Evolutionary conservation across 2,797 vertebrate genomes (phyloP).

Genomic region (Lepus townsendii): DNA sequence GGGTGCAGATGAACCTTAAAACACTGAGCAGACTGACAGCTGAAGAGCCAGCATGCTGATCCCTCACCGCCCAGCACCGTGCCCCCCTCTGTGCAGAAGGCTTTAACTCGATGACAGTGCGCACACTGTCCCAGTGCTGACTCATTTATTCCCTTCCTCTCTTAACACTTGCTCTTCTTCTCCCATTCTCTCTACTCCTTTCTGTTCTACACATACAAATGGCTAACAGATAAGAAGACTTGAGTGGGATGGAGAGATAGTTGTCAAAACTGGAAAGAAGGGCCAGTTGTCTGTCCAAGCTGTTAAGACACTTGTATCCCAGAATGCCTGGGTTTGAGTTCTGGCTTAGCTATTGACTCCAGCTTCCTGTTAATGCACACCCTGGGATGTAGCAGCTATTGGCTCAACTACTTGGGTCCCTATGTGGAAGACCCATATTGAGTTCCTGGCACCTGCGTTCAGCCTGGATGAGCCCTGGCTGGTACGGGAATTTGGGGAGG

Average conservation of each 20-base stretch:
- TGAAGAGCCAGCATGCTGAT: not conserved
- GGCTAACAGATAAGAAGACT: not conserved
- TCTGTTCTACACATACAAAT: not conserved
- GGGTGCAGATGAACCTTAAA: not conserved
- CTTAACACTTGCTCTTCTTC: not conserved
- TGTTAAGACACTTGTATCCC: too few species aligned
- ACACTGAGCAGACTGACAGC: not conserved
- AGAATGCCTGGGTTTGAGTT: too few species aligned
- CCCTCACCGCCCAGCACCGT: not conserved
- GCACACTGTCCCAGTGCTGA: not conserved
- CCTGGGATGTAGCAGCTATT: too few species aligned
- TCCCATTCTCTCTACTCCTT: slow-evolving; percentile 7
- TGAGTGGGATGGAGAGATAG: not conserved
- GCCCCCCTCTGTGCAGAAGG: not conserved
- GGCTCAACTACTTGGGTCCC: too few species aligned
- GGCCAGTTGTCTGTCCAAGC: not conserved
- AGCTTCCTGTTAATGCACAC: too few species aligned
- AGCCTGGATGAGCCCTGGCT: too few species aligned
- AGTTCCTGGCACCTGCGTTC: too few species aligned
- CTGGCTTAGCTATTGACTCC: too few species aligned
- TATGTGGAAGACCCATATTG: too few species aligned
- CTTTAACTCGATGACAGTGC: not conserved
- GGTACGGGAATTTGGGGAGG: too few species aligned
- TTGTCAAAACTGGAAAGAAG: not conserved
- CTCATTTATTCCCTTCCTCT: not conserved